A percentile compares a stretch with the other conserved stretches of the same genome.
Conservation (phyloP, 1,140 invertebrate genomes). For the Radopholus similis region DNA sequence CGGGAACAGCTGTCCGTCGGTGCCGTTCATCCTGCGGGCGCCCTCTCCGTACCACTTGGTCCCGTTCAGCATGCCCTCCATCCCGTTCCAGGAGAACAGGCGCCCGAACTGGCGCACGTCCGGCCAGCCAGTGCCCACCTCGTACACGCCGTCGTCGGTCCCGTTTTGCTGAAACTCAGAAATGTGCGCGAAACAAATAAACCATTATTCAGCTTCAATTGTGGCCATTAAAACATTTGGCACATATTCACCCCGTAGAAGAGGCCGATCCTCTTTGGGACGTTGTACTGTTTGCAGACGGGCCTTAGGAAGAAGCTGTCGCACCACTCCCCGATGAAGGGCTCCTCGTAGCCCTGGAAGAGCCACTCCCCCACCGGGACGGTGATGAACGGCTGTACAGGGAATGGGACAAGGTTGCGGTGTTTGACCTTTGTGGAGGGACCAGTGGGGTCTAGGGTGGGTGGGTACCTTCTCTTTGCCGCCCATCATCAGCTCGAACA, state of each 20-base stretch:
- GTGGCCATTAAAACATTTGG: not conserved
- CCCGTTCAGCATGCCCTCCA: conserved; percentile 11
- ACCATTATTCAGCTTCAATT: not conserved
- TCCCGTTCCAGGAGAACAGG: conserved; percentile 25
- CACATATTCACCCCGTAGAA: conserved; percentile 48
- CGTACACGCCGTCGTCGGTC: conserved; percentile 45
- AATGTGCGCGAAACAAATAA: not conserved
- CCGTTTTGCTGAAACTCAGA: conserved; percentile 17
- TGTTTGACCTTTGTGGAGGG: too few relatives aligned
- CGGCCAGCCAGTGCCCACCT: conserved; percentile 44
- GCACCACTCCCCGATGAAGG: conserved; percentile 41
- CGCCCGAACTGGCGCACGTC: conserved; percentile 30
- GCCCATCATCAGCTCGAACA: too few relatives aligned
- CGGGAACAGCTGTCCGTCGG: conserved; percentile 53
- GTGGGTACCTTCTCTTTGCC: too few relatives aligned
- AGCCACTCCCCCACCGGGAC: conserved; percentile 38
- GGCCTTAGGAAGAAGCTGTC: conserved; percentile 21
- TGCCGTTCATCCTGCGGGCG: conserved; percentile 52
- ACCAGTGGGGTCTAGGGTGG: too few relatives aligned
- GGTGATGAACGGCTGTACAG: too few relatives aligned
- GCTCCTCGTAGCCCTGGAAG: conserved; percentile 55
- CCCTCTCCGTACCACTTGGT: conserved; percentile 38
- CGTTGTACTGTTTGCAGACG: conserved; percentile 30
- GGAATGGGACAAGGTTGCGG: too few relatives aligned
- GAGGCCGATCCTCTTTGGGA: conserved; percentile 48